Conservation (phyloP, 1,140 invertebrate species). For the Drosophila subpulchrella region DNA sequence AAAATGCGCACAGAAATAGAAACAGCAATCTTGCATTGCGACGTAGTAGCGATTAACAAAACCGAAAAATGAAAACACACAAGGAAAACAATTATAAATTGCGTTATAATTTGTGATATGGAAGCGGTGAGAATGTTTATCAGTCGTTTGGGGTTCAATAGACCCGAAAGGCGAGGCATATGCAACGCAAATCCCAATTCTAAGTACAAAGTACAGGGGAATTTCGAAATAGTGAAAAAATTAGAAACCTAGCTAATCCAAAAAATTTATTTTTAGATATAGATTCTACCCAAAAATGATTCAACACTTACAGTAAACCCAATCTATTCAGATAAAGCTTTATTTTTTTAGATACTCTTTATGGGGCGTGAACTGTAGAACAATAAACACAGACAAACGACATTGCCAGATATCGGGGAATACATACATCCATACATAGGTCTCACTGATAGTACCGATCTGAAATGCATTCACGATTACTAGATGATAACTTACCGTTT, state of each 20-base stretch:
- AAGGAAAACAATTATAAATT: constrained; percentile 64
- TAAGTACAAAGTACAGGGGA: constrained; percentile 23
- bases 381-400: constrained; percentile 53
- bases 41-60: constrained; percentile 58
- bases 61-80: constrained; percentile 17
- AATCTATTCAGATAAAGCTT: neutral
- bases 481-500: constrained; percentile 74
- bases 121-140: constrained; percentile 56
- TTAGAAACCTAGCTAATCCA: too few species aligned
- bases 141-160: constrained; percentile 62
- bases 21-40: constrained; percentile 49
- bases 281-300: too few species aligned
- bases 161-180: constrained; percentile 31
- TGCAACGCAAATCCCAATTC: constrained; percentile 57
- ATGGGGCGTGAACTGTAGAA: neutral
- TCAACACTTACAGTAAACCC: neutral
- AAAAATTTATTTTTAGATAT: too few species aligned
- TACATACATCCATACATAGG: neutral
- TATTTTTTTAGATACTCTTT: neutral
- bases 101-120: constrained; percentile 68
- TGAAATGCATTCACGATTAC: constrained; percentile 9
- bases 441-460: constrained; percentile 18
- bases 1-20: constrained; percentile 50
- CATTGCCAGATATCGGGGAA: constrained; percentile 11
- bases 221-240: neutral